These are phyloP conservation scores for Globodera ellingtonae DNA, from an alignment of 1,140 invertebrate genomes.

Conservation along the genomic window DNA sequence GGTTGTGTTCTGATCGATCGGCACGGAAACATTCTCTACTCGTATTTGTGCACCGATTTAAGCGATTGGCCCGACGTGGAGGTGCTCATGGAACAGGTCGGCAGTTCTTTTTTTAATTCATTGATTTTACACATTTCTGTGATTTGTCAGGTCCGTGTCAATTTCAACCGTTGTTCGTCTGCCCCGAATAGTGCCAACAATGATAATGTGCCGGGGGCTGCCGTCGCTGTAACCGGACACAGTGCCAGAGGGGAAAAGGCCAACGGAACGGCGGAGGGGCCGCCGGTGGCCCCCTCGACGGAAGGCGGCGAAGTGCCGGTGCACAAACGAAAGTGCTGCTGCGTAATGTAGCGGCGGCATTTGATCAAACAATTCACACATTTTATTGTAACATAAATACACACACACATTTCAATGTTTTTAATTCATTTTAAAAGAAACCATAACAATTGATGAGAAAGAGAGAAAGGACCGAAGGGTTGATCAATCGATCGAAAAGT, in stretches of 20 bases:
- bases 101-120: too few relatives aligned
- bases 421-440: too few relatives aligned
- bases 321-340: conserved; percentile 24
- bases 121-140: neutral
- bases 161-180: neutral
- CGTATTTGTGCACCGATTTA: conserved; percentile 31
- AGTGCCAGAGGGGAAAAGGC: neutral
- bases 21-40: conserved; percentile 17
- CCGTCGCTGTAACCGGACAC: neutral
- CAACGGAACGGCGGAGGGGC: conserved; percentile 1
- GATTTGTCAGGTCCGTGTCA: conserved; percentile 1
- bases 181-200: neutral
- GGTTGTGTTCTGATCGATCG: conserved; percentile 33
- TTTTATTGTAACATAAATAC: too few relatives aligned
- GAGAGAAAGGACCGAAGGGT: neutral
- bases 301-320: neutral
- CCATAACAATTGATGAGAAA: neutral
- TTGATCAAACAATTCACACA: too few relatives aligned
- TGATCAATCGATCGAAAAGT: neutral
- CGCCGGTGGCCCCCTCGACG: neutral
- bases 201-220: neutral
- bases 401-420: too few relatives aligned
- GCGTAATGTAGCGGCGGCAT: conserved; percentile 4
- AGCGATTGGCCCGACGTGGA: conserved; percentile 43
- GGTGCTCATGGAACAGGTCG: conserved; percentile 34